A percentile compares a stretch with the other conserved stretches of the same genome.
These are phyloP conservation scores for Pseudolaguvia tuberculata DNA, from an alignment of 2,113 vertebrate genomes.

Conservation along the genomic window DNA sequence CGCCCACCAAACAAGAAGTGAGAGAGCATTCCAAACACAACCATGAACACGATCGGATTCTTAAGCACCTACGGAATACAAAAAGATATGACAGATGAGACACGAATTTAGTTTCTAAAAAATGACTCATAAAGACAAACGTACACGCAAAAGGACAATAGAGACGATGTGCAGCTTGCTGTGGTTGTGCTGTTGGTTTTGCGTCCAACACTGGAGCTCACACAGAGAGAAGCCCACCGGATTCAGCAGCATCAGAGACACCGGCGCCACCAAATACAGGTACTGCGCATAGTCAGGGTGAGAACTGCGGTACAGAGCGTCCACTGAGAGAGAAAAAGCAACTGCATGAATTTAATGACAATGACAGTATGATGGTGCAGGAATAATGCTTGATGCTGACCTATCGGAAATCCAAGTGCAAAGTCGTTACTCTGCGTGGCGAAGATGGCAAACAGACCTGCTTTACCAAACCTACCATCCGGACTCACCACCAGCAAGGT, in stretches of 20 bases:
- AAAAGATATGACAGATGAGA: not conserved
- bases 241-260: conserved; percentile 96
- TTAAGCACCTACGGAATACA: conserved; percentile 72
- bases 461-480: conserved; percentile 86
- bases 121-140: not conserved
- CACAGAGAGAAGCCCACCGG: conserved; percentile 94
- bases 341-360: not conserved
- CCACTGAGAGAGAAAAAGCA: conserved; percentile 46
- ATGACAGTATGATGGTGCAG: not conserved
- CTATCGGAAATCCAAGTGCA: conserved; percentile 93
- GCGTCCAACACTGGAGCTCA: conserved; percentile 91
- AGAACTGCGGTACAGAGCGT: conserved; percentile 84
- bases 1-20: conserved; percentile 87
- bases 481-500: conserved; percentile 85
- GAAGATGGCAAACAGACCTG: conserved; percentile 93
- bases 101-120: not conserved
- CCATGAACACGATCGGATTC: conserved; percentile 97
- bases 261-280: conserved; percentile 93
- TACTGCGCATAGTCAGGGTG: conserved; percentile 97
- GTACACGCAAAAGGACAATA: conserved; percentile 78
- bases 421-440: conserved; percentile 98
- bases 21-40: conserved; percentile 84
- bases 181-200: conserved; percentile 70
- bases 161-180: conserved; percentile 80
- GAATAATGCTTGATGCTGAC: conserved; percentile 64